Percentiles rank a stretch among this genome's conserved stretches.
Evolutionary conservation across 23 tunicate species (phyloP).

Genomic region (Trididemnum clinides): DNA sequence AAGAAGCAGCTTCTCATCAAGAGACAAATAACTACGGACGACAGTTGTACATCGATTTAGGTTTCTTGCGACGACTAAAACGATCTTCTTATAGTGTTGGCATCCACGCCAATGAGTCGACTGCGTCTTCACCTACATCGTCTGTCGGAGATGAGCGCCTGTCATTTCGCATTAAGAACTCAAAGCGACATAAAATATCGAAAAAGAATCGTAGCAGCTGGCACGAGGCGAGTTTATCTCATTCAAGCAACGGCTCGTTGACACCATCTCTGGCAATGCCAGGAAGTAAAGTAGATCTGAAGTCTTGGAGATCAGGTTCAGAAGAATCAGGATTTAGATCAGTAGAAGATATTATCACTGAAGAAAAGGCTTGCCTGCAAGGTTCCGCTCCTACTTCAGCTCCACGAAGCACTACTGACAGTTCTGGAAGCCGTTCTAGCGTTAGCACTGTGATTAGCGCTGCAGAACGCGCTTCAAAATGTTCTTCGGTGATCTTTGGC

Average conservation of each 20-base stretch:
- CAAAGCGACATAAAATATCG: neutral
- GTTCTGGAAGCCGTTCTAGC: neutral
- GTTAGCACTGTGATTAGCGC: neutral
- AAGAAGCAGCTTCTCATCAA: neutral
- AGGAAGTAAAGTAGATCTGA: neutral
- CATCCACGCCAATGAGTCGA: neutral
- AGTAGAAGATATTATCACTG: neutral
- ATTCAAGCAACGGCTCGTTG: neutral
- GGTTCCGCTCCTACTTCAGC: neutral
- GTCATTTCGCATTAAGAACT: neutral
- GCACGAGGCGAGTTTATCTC: neutral
- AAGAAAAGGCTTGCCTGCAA: neutral
- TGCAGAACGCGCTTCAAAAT: neutral
- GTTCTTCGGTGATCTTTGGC: no score
- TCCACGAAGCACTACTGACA: neutral
- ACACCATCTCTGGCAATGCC: no score
- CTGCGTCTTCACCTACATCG: neutral
- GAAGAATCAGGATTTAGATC: neutral
- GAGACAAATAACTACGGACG: neutral
- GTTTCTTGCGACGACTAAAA: conserved; percentile 32
- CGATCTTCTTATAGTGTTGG: neutral
- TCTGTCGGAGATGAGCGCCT: neutral
- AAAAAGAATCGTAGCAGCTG: conserved; percentile 22
- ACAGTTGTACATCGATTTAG: conserved; percentile 14
- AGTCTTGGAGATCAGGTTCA: neutral